Percentiles rank a stretch among this genome's conserved stretches.
Evolutionary conservation across 2,797 vertebrate species (phyloP).

Genomic region (Paedocypris micromegethes): DNA sequence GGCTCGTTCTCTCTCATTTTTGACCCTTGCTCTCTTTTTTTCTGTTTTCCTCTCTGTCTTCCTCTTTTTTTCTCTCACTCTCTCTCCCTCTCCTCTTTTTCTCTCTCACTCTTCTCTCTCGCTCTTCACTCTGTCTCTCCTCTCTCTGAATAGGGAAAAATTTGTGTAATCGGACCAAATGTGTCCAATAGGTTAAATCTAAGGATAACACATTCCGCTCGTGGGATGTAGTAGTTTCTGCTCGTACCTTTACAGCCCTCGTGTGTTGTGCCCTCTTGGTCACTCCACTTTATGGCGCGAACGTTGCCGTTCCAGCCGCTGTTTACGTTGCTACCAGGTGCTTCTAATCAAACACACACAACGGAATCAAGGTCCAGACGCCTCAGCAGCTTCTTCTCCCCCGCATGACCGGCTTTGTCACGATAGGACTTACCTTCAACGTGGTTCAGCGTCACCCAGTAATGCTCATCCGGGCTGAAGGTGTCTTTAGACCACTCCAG

Average conservation of each 20-base stretch:
- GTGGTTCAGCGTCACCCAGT: constrained; percentile 89
- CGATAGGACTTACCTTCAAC: constrained; percentile 71
- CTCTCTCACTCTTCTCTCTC: too few relatives aligned
- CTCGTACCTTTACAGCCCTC: constrained; percentile 80
- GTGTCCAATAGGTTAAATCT: too few relatives aligned
- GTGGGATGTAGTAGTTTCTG: background rate
- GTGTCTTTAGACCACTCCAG: constrained; percentile 86
- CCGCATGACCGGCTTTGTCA: background rate
- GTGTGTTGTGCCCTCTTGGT: constrained; percentile 61
- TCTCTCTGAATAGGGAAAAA: too few relatives aligned
- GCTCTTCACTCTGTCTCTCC: too few relatives aligned
- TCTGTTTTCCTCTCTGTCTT: too few relatives aligned
- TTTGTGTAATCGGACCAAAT: too few relatives aligned
- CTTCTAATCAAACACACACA: constrained; percentile 67
- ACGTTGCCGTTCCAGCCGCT: constrained; percentile 80
- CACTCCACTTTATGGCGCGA: constrained; percentile 81
- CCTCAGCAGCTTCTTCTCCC: background rate
- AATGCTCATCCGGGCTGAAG: constrained; percentile 87
- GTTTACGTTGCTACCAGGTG: constrained; percentile 73
- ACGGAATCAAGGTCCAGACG: background rate
- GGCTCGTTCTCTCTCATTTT: too few relatives aligned
- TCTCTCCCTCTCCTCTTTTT: too few relatives aligned
- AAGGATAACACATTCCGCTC: background rate
- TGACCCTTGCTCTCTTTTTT: too few relatives aligned
- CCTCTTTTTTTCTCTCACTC: too few relatives aligned